phyloP scores from a whole-genome alignment of 2,888 invertebrate genomes.

The Drosophila yooni region DNA sequence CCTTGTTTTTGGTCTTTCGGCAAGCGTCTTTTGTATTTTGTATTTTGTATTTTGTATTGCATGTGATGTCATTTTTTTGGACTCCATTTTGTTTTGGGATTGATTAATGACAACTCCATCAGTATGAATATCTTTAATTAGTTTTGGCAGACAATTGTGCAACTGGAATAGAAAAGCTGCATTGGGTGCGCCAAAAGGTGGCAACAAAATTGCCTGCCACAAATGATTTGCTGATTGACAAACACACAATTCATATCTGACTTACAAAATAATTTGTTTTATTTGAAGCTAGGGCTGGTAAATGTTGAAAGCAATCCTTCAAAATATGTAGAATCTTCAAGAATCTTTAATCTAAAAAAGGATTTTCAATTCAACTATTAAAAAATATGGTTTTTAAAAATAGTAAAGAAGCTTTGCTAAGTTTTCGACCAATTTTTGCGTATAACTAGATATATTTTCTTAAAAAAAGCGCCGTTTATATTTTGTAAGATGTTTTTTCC shows the following conservation, averaged over 20 bases:
- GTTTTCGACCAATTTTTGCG: neutral
- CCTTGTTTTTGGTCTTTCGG: slow-evolving; percentile 42
- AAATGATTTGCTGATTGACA: neutral
- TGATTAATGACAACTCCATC: slow-evolving; percentile 68
- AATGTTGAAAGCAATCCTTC: neutral
- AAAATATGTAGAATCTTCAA: neutral
- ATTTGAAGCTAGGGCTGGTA: neutral
- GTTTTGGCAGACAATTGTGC: slow-evolving; percentile 37
- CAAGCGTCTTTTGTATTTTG: neutral
- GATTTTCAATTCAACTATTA: accelerated
- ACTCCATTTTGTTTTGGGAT: slow-evolving; percentile 73
- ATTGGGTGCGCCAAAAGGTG: slow-evolving; percentile 15
- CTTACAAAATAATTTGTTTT: neutral
- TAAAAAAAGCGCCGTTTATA: neutral
- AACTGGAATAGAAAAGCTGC: slow-evolving; percentile 3
- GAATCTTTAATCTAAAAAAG: neutral
- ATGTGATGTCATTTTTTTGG: slow-evolving; percentile 68
- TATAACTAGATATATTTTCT: neutral
- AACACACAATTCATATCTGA: neutral
- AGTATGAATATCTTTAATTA: slow-evolving; percentile 46
- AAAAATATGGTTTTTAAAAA: neutral
- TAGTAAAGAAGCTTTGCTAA: neutral
- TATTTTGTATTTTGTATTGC: slow-evolving; percentile 4
- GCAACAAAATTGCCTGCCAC: neutral
- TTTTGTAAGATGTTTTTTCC: neutral